These are phyloP conservation scores for Morpho helenor DNA, from an alignment of 2,888 invertebrate species.

Conservation along the genomic window DNA sequence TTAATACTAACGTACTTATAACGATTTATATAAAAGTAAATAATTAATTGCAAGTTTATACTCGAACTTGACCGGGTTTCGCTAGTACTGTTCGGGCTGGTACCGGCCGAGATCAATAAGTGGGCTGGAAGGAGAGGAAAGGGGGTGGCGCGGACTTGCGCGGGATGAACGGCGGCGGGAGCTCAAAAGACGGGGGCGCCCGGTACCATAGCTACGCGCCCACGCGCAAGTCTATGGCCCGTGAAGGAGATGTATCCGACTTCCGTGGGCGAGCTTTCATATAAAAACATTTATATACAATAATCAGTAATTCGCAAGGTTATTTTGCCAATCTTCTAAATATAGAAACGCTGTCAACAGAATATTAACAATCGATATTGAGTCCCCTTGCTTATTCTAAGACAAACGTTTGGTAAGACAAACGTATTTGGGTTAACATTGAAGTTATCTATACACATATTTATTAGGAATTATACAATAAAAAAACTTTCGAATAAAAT, in stretches of 20 bases:
- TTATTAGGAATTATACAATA: background rate
- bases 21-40: too few species aligned
- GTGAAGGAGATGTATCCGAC: constrained; percentile 49
- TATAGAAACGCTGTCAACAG: too few species aligned
- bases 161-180: constrained; percentile 10
- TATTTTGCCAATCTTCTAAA: too few species aligned
- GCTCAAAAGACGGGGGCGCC: constrained; percentile 30
- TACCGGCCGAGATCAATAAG: constrained; percentile 33
- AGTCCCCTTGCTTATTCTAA: too few species aligned
- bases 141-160: constrained; percentile 17
- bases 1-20: too few species aligned
- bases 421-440: too few species aligned
- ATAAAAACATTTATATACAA: constrained; percentile 17
- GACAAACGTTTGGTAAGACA: too few species aligned
- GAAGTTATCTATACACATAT: background rate
- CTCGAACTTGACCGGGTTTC: constrained; percentile 29
- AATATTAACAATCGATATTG: too few species aligned
- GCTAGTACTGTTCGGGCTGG: constrained; percentile 27
- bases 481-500: too few species aligned
- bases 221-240: constrained; percentile 56
- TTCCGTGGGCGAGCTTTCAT: constrained; percentile 48
- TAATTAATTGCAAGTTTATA: background rate
- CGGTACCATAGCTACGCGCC: constrained; percentile 67
- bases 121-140: constrained; percentile 18
- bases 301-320: background rate